A percentile compares a stretch with the other conserved stretches of the same genome.
Evolutionary conservation across 2,797 vertebrate species (phyloP).

Genomic region (Cephalopachus bancanus): DNA sequence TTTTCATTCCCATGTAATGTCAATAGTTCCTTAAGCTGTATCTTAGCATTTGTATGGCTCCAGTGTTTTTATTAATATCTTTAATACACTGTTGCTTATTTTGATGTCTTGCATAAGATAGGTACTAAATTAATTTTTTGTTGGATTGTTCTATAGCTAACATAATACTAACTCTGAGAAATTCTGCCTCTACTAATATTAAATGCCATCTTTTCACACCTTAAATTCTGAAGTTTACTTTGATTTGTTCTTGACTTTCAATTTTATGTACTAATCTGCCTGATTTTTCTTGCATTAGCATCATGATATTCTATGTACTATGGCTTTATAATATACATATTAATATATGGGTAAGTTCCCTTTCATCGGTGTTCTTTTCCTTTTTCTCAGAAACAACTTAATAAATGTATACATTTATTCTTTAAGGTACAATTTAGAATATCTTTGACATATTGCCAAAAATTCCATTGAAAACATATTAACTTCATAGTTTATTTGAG

Average conservation of each 20-base stretch:
- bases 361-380: background rate
- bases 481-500: background rate
- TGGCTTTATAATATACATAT: background rate
- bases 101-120: constrained; percentile 12
- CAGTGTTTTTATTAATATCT: constrained; percentile 2
- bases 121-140: background rate
- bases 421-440: constrained; percentile 19
- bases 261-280: background rate
- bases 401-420: constrained; percentile 20
- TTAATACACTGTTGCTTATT: background rate
- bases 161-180: constrained; percentile 5
- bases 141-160: background rate
- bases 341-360: background rate
- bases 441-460: background rate
- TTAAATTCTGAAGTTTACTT: constrained; percentile 25
- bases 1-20: background rate
- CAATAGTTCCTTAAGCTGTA: background rate
- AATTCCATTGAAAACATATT: background rate
- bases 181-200: background rate
- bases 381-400: constrained; percentile 22
- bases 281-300: background rate
- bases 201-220: background rate
- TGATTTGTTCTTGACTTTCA: background rate
- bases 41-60: background rate
- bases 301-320: background rate